phyloP scores from a whole-genome alignment of 2,797 vertebrate species.

The Parauchenoglanis punctatus region DNA sequence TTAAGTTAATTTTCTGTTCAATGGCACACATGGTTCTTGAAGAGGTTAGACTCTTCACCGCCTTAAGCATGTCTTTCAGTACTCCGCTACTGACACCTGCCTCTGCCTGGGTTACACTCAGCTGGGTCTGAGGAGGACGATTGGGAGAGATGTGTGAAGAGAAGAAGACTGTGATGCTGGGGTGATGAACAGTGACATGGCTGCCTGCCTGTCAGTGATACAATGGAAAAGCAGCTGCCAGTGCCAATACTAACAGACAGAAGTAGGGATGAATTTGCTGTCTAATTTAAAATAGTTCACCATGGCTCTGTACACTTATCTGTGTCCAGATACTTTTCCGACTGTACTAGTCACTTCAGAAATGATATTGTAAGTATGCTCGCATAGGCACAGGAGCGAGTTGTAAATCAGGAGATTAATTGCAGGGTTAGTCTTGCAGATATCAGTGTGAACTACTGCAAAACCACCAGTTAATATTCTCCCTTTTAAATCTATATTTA shows the following conservation, averaged over 20 bases:
- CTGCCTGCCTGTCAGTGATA: conserved; percentile 72
- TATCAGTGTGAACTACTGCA: conserved; percentile 17
- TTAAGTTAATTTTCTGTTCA: conserved; percentile 33
- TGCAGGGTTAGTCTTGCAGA: conserved; percentile 18
- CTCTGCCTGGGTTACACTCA: neutral
- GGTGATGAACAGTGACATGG: conserved; percentile 72
- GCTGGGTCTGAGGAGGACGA: conserved; percentile 14
- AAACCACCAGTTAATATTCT: conserved; percentile 5
- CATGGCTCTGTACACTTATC: conserved; percentile 36
- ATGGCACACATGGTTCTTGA: conserved; percentile 6
- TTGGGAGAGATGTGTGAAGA: neutral
- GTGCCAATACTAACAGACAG: conserved; percentile 72
- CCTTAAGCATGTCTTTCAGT: neutral
- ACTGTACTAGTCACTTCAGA: neutral
- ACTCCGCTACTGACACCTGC: conserved; percentile 13
- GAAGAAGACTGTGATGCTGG: conserved; percentile 54
- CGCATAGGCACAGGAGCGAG: neutral
- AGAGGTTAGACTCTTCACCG: conserved; percentile 8
- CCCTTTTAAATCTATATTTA: conserved; percentile 23
- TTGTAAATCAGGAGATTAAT: conserved; percentile 18
- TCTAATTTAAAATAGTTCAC: conserved; percentile 71
- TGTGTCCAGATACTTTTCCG: conserved; percentile 8
- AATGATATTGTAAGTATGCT: neutral
- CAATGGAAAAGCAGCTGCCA: conserved; percentile 72
- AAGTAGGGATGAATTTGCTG: conserved; percentile 69